phyloP scores from a whole-genome alignment of 2,113 vertebrate genomes.

The Petromus typicus region DNA sequence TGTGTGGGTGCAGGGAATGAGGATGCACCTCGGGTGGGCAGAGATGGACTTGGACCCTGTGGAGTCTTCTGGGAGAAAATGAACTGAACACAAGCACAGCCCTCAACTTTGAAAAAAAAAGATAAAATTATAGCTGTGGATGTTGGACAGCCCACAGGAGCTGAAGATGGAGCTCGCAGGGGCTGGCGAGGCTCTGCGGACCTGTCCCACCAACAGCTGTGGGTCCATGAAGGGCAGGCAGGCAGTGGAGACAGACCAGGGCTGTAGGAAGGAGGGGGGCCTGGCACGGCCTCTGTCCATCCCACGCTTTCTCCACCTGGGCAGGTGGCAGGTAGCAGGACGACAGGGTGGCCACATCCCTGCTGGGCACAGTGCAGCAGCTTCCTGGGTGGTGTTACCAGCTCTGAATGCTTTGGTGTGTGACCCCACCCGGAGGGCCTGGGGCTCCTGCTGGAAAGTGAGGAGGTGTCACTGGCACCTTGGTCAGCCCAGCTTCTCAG shows the following conservation, averaged over 20 bases:
- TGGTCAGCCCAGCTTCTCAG: too few species aligned
- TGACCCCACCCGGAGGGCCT: background rate
- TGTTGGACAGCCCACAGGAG: background rate
- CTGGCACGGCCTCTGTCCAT: background rate
- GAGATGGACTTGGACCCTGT: background rate
- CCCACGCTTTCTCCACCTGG: background rate
- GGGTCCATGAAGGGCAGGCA: background rate
- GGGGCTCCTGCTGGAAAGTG: background rate
- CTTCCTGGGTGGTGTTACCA: too few species aligned
- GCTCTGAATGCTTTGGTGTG: background rate
- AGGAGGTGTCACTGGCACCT: background rate
- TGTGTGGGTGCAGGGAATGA: background rate
- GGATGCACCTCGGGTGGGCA: background rate
- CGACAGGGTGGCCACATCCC: background rate
- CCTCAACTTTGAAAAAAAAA: background rate
- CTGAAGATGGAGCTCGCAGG: background rate
- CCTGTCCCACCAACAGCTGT: background rate
- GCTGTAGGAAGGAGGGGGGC: background rate
- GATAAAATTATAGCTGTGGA: background rate
- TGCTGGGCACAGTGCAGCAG: accelerated
- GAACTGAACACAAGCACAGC: background rate
- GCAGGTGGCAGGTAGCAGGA: background rate
- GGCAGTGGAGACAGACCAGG: background rate
- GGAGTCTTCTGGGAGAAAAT: background rate
- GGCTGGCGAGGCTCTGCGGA: background rate